Base-by-base conservation (phyloP, 1,140 invertebrate species). In the Arctopsyche grandis region DNA sequence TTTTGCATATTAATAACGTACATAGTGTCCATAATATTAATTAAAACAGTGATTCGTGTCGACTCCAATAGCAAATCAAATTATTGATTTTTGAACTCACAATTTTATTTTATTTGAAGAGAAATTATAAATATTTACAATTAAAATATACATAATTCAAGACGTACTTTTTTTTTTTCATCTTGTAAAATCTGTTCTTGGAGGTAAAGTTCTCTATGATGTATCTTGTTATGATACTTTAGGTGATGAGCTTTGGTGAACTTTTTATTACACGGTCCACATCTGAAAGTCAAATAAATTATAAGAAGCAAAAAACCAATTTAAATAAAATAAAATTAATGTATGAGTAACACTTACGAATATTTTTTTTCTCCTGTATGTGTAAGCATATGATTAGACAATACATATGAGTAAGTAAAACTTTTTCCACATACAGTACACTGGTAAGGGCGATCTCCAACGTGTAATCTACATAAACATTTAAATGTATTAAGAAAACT, bases 321-420 rank as follows among this genome's bases (percentile, higher is more conserved):
- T 29, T 16, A 12, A 26, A 24, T 71, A 38, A 52, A 52, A 26
- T 7, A 70, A 16, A 56, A 70, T 19, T 69, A 70, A 60, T 24
- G 12, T n/a, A 43, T 21, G 9, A 14, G 5, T 26, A 38, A 79
- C 21, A 82, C 81, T 88, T 78, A 89, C 87, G 86, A 85, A 80
- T 86, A 88, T 82, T 89, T 88, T 84, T 89, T 89, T 85, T 97
- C 95, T 0, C 95, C 94, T 0, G 93, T 94, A 84, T 96, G 94
- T 52, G 94, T 94, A 0, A 94, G 86, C 81, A 93, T 89, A 86
- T 95, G 91, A 80, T 94, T 93, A 75, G 93, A 92, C 69, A 92
- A 91, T 14, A 93, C 92, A 5, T 92, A 93, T 0, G 92, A 93
- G 3, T 93, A 93, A 0, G 93, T 89, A 81, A 94, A 95, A 16